A percentile compares a stretch with the other conserved stretches of the same genome.
These are phyloP conservation scores for Yponomeuta evonymella DNA, from an alignment of 2,888 invertebrate genomes.

Conservation along the genomic window DNA sequence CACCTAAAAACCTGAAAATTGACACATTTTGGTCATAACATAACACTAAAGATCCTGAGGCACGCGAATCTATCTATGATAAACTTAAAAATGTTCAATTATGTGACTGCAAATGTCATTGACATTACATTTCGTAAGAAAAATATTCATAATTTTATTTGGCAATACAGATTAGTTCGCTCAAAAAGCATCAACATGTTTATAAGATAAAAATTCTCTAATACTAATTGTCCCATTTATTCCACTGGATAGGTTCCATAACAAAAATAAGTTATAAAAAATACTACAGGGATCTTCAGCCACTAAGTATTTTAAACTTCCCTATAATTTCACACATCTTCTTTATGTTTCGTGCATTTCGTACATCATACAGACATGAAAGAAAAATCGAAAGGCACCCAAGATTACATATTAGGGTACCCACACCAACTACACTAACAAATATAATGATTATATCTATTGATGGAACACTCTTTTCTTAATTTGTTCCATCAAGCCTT, in stretches of 20 bases:
- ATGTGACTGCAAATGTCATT: slow-evolving; percentile 71
- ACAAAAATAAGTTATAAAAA: slow-evolving; percentile 70
- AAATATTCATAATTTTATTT: slow-evolving; percentile 76
- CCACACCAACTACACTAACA: slow-evolving; percentile 75
- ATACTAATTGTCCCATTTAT: slow-evolving; percentile 67
- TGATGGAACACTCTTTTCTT: slow-evolving; percentile 45
- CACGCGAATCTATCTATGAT: slow-evolving; percentile 35
- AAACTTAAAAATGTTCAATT: slow-evolving; percentile 69
- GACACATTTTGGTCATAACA: slow-evolving; percentile 37
- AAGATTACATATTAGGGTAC: slow-evolving; percentile 70
- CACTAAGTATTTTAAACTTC: slow-evolving; percentile 37
- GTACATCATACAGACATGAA: slow-evolving; percentile 86
- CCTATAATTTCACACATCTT: slow-evolving; percentile 78
- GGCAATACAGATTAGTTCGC: slow-evolving; percentile 74
- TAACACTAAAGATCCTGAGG: slow-evolving; percentile 51
- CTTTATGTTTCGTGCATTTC: slow-evolving; percentile 93
- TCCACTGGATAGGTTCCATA: slow-evolving; percentile 66
- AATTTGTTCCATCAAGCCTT: slow-evolving; percentile 42
- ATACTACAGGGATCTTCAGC: slow-evolving; percentile 59
- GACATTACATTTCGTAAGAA: slow-evolving; percentile 69
- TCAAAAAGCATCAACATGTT: slow-evolving; percentile 58
- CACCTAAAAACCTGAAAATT: slow-evolving; percentile 37
- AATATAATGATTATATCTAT: slow-evolving; percentile 71
- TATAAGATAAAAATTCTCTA: slow-evolving; percentile 57
- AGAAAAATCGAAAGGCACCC: slow-evolving; percentile 70